Percentiles rank a stretch among this genome's conserved stretches.
phyloP scores from a whole-genome alignment of 2,888 invertebrate genomes.

The Brachypalpus laphriformis region DNA sequence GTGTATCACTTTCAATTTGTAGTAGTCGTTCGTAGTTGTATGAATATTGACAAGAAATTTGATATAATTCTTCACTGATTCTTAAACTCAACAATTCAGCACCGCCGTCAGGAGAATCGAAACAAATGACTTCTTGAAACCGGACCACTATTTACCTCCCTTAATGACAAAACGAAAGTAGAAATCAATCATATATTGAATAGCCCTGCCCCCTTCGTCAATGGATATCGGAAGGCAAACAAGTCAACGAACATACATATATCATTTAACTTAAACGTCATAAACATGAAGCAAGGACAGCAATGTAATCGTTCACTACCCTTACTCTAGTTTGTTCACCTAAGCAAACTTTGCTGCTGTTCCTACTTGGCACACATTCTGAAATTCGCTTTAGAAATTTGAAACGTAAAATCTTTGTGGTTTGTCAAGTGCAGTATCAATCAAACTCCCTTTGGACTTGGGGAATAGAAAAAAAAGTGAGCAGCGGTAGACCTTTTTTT shows the following conservation, averaged over 20 bases:
- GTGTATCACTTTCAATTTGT: no score
- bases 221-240: constrained; percentile 53
- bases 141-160: neutral
- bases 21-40: no score
- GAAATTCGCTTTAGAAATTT: constrained; percentile 45
- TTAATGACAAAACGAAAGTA: constrained; percentile 30
- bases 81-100: neutral
- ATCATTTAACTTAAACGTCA: constrained; percentile 71
- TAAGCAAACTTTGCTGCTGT: constrained; percentile 60
- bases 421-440: constrained; percentile 74
- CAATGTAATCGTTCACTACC: constrained; percentile 29
- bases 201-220: constrained; percentile 2
- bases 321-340: constrained; percentile 57
- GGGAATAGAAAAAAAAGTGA: constrained; percentile 30
- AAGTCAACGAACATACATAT: constrained; percentile 66
- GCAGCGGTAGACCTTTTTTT: constrained; percentile 19
- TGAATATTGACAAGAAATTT: no score
- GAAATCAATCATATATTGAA: constrained; percentile 62
- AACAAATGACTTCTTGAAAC: neutral
- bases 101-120: neutral
- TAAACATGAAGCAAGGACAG: constrained; percentile 54
- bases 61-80: no score
- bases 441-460: constrained; percentile 43
- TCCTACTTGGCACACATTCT: constrained; percentile 35
- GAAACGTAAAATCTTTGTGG: constrained; percentile 62